Percentiles rank a stretch among this genome's conserved stretches.
phyloP scores from a whole-genome alignment of 2,113 vertebrate genomes.

The Brevimyrus niger region DNA sequence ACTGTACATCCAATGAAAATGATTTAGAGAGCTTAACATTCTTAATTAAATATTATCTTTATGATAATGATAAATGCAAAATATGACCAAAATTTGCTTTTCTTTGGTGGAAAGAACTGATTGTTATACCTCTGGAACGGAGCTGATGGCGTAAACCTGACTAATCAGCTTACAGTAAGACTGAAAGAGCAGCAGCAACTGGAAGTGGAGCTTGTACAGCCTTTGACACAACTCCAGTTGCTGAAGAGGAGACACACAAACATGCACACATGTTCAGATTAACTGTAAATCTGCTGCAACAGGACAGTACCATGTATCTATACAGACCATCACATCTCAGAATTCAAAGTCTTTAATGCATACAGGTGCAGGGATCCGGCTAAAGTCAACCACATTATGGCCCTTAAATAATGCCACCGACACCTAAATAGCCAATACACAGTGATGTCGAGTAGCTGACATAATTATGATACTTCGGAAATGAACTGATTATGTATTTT shows the following conservation, averaged over 20 bases:
- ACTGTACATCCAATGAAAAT: not conserved
- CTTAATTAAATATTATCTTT: not conserved
- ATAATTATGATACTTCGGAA: not conserved
- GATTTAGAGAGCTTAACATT: not conserved
- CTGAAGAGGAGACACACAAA: conserved; percentile 47
- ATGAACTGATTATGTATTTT: not conserved
- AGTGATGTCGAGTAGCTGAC: not conserved
- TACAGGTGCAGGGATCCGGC: not conserved
- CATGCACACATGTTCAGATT: conserved; percentile 21
- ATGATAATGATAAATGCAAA: not conserved
- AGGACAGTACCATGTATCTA: not conserved
- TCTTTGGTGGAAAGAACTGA: not conserved
- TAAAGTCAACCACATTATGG: not conserved
- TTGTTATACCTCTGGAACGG: conserved; percentile 81
- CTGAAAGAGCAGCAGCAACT: conserved; percentile 95
- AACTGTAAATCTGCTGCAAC: not conserved
- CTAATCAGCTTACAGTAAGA: conserved; percentile 97
- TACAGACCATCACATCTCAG: not conserved
- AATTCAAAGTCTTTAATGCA: not conserved
- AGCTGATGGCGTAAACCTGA: conserved; percentile 90
- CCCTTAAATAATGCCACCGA: not conserved
- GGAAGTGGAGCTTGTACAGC: conserved; percentile 96
- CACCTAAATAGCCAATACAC: not conserved
- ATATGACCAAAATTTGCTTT: not conserved
- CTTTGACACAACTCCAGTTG: conserved; percentile 97